Evolutionary conservation across 2,888 invertebrate species (phyloP).

Genomic region (Deroplatys truncata): DNA sequence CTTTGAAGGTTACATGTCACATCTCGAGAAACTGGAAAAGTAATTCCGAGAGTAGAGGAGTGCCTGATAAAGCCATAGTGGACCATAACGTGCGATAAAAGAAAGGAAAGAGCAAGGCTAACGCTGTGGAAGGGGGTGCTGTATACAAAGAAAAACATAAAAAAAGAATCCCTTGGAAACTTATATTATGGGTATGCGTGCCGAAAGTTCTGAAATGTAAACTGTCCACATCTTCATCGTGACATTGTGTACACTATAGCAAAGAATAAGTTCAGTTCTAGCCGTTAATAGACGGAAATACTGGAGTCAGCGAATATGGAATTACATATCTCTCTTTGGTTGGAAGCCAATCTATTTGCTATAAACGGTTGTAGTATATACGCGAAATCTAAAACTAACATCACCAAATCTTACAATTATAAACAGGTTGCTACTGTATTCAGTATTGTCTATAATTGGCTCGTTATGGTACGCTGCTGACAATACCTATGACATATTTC

Average conservation of each 20-base stretch:
- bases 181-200: background rate
- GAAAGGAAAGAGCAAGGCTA: background rate
- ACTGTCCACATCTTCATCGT: background rate
- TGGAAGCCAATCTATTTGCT: too few species aligned
- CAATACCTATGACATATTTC: too few species aligned
- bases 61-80: background rate
- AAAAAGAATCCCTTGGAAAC: background rate
- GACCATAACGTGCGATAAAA: background rate
- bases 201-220: background rate
- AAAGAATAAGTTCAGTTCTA: too few species aligned
- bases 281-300: too few species aligned
- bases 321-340: too few species aligned
- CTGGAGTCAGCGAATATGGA: too few species aligned
- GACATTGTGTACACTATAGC: background rate
- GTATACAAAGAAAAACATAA: background rate
- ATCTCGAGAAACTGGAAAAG: background rate
- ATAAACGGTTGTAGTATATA: too few species aligned
- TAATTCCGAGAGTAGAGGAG: background rate
- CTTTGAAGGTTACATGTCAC: background rate
- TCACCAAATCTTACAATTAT: too few species aligned
- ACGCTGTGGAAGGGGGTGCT: background rate
- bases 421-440: too few species aligned
- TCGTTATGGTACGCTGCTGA: too few species aligned
- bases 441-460: too few species aligned
- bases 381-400: too few species aligned